Base-by-base conservation (phyloP, 2,113 vertebrate genomes). In the Ranitomeya imitator region DNA sequence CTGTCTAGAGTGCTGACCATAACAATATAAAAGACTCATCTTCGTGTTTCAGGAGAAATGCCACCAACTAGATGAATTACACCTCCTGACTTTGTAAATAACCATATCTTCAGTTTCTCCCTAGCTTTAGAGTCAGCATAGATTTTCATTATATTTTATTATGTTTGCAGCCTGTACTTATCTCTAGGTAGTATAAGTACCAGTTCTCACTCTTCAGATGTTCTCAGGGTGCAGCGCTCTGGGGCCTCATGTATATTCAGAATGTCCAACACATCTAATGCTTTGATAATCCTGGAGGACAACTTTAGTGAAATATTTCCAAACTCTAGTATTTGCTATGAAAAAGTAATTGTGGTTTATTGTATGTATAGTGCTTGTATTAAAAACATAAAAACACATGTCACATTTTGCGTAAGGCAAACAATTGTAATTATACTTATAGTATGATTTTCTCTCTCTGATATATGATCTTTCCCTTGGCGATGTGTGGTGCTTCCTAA, bases 271-370 rank as follows among this genome's bases (percentile, higher is more conserved):
- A 74, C 31, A 45, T 37, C 71, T 45, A 45, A 74, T 15, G 71
- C 71, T 74, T 14, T 74, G 31, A 74, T 74, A 74, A 19, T 45
- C 71, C 71, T 74, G 31, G 14, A 74, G 71, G 71, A 74, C 71
- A 51, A 4, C 13, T 51, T 83, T 83, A n/a, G 67, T 65, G 19
- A 51, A 65, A 65, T 65, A 51, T 65, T 83, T 51, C 12, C 61
- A 51, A 67, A 12, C 57, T 14, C 6, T 82, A 63, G 63, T 59
- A 59, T 63, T 63, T 31, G 31, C 57, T 45, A 18, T 60, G 11
- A 65, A 51, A 65, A 37, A 65, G 31, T 10, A 45, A 63, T 63
- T 82, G 11, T 19, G 4, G 59, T 10, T 3, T 73, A 73, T 73
- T 15, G 15, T 63, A 51, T 21, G 26, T 19, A 45, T 10, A 77